Evolutionary conservation across 2,797 vertebrate species (phyloP).

Genomic region (Emydoidea blandingii): DNA sequence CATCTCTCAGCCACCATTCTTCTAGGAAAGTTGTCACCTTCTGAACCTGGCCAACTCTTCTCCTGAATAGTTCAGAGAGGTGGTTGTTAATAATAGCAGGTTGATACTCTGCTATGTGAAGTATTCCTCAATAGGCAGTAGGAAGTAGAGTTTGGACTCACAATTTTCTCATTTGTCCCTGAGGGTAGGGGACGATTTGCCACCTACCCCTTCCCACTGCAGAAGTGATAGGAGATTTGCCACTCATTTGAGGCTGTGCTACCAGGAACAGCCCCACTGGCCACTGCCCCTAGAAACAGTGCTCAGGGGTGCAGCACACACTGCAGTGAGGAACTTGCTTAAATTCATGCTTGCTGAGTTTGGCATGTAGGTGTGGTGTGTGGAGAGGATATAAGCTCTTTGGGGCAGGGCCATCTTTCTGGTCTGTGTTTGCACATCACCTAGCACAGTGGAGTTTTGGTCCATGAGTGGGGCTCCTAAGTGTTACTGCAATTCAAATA

Average conservation of each 20-base stretch:
- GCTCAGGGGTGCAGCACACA: neutral
- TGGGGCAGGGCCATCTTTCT: neutral
- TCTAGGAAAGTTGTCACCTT: neutral
- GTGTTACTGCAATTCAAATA: neutral
- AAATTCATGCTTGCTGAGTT: neutral
- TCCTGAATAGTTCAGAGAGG: neutral
- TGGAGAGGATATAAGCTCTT: neutral
- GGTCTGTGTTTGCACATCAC: neutral
- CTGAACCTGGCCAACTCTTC: neutral
- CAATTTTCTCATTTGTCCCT: neutral
- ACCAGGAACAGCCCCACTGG: neutral
- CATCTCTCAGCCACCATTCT: neutral
- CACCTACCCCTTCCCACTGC: neutral
- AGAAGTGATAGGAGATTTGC: neutral
- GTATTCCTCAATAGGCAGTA: neutral
- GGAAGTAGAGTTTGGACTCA: neutral
- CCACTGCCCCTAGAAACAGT: neutral
- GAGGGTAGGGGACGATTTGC: neutral
- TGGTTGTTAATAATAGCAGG: neutral
- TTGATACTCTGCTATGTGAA: neutral
- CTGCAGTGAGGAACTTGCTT: neutral
- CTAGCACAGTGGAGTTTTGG: neutral
- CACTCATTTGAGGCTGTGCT: neutral
- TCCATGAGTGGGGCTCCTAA: neutral
- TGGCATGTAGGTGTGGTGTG: neutral